Base-by-base conservation (phyloP, 2,797 vertebrate species). In the Poeciliopsis infans region DNA sequence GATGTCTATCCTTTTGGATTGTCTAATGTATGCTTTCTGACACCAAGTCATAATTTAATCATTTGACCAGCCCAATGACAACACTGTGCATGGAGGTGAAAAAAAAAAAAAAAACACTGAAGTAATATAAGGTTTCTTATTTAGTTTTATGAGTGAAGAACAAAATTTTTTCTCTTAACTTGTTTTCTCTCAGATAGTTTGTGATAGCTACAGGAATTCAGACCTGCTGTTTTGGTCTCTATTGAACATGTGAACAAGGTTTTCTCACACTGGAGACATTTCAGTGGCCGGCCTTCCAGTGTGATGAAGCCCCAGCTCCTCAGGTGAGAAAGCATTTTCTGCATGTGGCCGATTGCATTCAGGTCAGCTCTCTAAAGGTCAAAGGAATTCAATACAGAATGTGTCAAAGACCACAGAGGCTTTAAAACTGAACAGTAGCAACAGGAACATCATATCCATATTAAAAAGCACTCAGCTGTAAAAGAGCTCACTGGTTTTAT, bases 21-120 rank as follows among this genome's bases (percentile, higher is more conserved):
- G 15, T 20, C 72, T 77, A 59, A 53, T 74, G 51, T 51, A 75
- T 33, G 4, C 41, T 74, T 72, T 10, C 75, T 71, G 13, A 28
- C 28, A n/a, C 13, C 11, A 45, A 18, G 13, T 72, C 18, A 49
- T 49, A 33, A 49, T 13, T 28, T 31, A 31, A 31, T 61, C 28
- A 23, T 68, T 36, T 41, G 8, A 68, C 10, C 23, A 68, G 16
- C 36, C 33, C 31, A 36, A 64, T 10, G 18, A 20, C 7, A 36
- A 33, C 16, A 4, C 59, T 64, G 59, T 36, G 18, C 31, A 36
- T 20, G 13, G 1, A 36, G 31, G 20, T 64, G 1, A 5, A 31
- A 28, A 13, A 57, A 2, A 5, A 31, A 28, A 13, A 57, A 2
- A n/a, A 55, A 57, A 57, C 16, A 49, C 47, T 49, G 1, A 0